Conservation (phyloP, 30 jellyfish, hydroid and myxozoan genomes). For the Aurelia sp. region DNA sequence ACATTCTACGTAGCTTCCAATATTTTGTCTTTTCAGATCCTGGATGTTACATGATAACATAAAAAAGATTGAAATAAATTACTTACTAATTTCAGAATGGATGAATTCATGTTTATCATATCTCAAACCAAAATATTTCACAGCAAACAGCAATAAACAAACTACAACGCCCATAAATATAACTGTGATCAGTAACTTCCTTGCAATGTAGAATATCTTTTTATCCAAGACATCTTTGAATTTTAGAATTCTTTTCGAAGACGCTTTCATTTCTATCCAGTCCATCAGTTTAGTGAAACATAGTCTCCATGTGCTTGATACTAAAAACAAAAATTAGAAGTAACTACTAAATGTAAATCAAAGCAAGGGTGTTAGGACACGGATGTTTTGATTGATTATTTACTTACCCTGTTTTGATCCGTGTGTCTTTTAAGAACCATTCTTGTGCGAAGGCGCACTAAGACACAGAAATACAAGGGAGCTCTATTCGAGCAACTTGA, state of each 20-base stretch:
- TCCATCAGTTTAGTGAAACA: neutral
- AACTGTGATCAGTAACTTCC: neutral
- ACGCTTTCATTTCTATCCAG: neutral
- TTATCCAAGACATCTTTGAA: slow-evolving; percentile 22
- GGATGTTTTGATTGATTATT: too few species aligned
- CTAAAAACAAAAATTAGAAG: neutral
- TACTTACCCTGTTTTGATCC: too few species aligned
- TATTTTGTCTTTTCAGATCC: too few species aligned
- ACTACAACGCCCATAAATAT: slow-evolving; percentile 20
- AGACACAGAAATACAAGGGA: too few species aligned
- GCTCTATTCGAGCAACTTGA: too few species aligned
- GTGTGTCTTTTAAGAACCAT: too few species aligned
- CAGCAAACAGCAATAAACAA: neutral
- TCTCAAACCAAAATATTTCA: slow-evolving; percentile 40
- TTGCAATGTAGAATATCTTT: neutral
- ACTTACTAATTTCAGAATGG: slow-evolving; percentile 56
- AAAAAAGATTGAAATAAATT: too few species aligned
- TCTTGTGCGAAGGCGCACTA: too few species aligned
- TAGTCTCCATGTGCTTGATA: slow-evolving; percentile 7
- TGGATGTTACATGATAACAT: too few species aligned
- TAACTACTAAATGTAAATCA: neutral
- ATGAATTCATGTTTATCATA: slow-evolving; percentile 53
- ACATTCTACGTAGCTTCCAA: too few species aligned
- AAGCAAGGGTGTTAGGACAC: too few species aligned
- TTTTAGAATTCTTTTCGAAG: slow-evolving; percentile 22